Conservation (phyloP, 2,113 vertebrate species). For the Crotalus tigris region DNA sequence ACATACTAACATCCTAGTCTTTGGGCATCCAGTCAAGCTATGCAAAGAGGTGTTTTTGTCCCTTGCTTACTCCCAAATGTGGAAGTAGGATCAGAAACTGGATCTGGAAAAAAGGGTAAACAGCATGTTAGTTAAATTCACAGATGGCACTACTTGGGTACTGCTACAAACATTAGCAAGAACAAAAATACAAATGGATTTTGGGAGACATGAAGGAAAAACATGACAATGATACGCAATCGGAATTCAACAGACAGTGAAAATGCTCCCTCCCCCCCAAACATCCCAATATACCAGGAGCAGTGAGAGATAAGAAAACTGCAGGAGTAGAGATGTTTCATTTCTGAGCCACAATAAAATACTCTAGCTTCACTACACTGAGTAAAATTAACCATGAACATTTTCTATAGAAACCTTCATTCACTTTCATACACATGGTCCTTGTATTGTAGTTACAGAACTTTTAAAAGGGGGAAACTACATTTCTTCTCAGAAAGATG, state of each 20-base stretch:
- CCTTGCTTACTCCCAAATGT: constrained; percentile 73
- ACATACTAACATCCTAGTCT: constrained; percentile 74
- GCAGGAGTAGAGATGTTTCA: background rate
- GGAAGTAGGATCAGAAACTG: constrained; percentile 73
- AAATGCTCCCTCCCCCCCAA: background rate
- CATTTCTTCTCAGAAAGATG: background rate
- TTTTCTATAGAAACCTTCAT: background rate
- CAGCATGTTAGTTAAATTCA: constrained; percentile 69
- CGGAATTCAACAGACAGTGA: background rate
- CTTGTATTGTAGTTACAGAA: background rate
- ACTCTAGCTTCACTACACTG: background rate
- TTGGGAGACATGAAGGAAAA: constrained; percentile 46
- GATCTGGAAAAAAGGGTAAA: constrained; percentile 74
- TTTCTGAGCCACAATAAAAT: background rate
- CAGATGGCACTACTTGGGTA: constrained; percentile 51
- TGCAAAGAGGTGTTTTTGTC: constrained; percentile 69
- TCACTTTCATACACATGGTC: background rate
- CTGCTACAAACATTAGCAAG: constrained; percentile 63
- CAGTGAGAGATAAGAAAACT: background rate
- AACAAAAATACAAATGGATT: constrained; percentile 52
- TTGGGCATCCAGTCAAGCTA: constrained; percentile 72
- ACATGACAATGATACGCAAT: background rate
- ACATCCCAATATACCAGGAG: background rate
- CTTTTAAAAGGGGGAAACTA: background rate
- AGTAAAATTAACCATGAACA: background rate